These are phyloP conservation scores for Xiphorhynchus elegans DNA, from an alignment of 2,113 vertebrate genomes.

Conservation along the genomic window DNA sequence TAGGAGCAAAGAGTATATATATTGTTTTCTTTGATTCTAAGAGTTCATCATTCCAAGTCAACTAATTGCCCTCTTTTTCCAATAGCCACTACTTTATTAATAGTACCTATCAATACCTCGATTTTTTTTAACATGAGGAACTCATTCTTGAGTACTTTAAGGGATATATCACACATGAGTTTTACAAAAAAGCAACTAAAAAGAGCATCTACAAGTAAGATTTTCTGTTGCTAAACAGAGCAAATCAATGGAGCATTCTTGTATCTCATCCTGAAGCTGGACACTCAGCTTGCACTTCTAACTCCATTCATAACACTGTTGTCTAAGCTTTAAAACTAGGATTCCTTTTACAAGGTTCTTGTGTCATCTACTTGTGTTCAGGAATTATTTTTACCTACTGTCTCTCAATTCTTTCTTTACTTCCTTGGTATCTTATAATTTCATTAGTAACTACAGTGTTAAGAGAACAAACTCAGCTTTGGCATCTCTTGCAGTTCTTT, in stretches of 20 bases:
- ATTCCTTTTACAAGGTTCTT: not conserved
- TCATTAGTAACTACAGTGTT: not conserved
- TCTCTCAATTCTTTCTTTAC: not conserved
- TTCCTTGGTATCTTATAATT: not conserved
- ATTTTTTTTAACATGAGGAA: not conserved
- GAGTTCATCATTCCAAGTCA: not conserved
- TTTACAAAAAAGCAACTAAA: not conserved
- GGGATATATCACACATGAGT: not conserved
- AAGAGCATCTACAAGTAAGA: not conserved
- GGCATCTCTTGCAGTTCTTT: not conserved
- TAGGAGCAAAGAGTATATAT: not conserved
- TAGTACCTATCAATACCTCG: not conserved
- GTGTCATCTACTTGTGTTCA: not conserved
- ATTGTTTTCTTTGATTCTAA: not conserved
- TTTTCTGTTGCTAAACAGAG: not conserved
- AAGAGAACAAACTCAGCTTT: not conserved
- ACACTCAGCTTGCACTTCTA: not conserved
- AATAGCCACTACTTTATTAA: not conserved
- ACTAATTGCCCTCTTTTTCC: not conserved
- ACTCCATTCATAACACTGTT: not conserved
- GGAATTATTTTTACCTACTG: constrained; percentile 1
- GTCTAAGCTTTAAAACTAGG: not conserved
- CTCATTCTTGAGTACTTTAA: not conserved
- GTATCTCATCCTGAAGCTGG: not conserved
- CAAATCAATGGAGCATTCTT: not conserved